Conservation (phyloP, 2,113 vertebrate genomes). For the Podiceps cristatus region DNA sequence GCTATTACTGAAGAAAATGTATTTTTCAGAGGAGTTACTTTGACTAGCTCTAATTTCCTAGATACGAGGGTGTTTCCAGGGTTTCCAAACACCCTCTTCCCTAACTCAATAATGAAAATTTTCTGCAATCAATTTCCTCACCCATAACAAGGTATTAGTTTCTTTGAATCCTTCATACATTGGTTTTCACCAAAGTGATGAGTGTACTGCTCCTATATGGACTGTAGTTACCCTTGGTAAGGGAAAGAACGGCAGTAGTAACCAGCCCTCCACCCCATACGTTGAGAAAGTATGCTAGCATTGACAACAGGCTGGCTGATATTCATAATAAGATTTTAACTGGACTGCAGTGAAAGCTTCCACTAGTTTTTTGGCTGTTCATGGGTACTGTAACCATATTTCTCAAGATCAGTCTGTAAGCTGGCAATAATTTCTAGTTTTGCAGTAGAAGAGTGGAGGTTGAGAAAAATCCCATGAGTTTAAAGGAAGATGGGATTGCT, state of each 20-base stretch:
- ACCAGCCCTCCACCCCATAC: background rate
- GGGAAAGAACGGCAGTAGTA: background rate
- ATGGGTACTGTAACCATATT: background rate
- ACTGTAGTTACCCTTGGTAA: background rate
- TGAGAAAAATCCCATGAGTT: rapidly evolving
- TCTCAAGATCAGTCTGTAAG: background rate
- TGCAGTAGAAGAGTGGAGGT: background rate
- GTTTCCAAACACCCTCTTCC: background rate
- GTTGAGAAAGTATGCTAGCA: background rate
- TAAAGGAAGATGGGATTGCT: background rate
- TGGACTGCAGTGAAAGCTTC: background rate
- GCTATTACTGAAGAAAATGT: background rate
- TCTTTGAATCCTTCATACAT: background rate
- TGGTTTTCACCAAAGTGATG: background rate
- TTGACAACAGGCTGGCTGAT: background rate
- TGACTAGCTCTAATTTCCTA: background rate
- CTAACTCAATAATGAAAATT: background rate
- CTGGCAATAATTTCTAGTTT: background rate
- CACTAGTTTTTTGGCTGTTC: background rate
- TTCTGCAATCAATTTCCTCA: background rate
- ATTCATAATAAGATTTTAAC: background rate
- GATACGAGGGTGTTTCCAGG: background rate
- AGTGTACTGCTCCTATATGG: background rate
- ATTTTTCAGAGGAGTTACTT: background rate
- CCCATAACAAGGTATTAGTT: background rate